Conservation (phyloP, 64 coral and sea anemone genomes). For the Anthopleura sola region DNA sequence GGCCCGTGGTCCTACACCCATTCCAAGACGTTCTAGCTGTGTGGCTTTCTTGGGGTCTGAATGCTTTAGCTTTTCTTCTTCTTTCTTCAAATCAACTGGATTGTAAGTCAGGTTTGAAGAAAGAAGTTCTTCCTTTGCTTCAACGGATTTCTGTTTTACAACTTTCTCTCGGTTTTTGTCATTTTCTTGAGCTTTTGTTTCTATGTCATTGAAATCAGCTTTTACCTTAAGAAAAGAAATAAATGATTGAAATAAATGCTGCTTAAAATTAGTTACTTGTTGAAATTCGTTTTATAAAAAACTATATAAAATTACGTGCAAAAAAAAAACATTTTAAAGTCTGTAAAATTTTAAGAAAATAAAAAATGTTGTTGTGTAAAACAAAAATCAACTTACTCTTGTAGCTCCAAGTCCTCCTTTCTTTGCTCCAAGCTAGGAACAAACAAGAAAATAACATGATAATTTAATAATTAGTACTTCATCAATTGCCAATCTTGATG, state of each 20-base stretch:
- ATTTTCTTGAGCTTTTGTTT: constrained; percentile 65
- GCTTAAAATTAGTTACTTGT: not conserved
- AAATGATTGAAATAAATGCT: not conserved
- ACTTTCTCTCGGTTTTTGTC: constrained; percentile 82
- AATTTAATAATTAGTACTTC: not conserved
- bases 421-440: constrained; percentile 79
- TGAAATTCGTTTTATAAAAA: too few relatives aligned
- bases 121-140: constrained; percentile 75
- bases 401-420: constrained; percentile 89
- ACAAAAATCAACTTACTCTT: constrained; percentile 37
- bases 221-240: constrained; percentile 48
- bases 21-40: constrained; percentile 86
- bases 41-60: constrained; percentile 93
- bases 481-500: too few relatives aligned
- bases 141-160: constrained; percentile 35
- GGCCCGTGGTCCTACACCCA: constrained; percentile 53
- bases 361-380: too few relatives aligned
- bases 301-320: too few relatives aligned
- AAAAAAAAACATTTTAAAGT: too few relatives aligned
- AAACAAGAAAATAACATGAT: constrained; percentile 11
- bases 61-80: constrained; percentile 85
- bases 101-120: constrained; percentile 86
- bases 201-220: constrained; percentile 85
- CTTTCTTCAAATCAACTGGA: constrained; percentile 79
- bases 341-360: not conserved